A percentile compares a stretch with the other conserved stretches of the same genome.
Conservation (phyloP, 2,888 invertebrate species). For the Pseudococcus longispinus region DNA sequence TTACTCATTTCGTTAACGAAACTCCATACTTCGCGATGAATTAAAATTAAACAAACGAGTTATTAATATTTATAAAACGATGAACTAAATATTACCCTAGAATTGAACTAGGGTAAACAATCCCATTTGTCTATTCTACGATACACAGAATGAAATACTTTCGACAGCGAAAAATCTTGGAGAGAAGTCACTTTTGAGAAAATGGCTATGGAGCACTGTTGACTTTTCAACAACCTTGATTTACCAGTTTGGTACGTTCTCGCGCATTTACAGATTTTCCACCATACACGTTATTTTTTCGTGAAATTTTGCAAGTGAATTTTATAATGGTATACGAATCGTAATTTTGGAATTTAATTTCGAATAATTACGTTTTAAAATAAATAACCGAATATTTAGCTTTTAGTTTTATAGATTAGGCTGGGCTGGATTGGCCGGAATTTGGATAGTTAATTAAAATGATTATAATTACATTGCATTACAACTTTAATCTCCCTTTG, state of each 20-base stretch:
- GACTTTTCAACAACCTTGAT: constrained; percentile 9
- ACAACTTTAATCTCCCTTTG: too few species aligned
- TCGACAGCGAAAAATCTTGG: constrained; percentile 25
- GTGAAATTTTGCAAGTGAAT: too few species aligned
- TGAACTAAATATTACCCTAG: neutral
- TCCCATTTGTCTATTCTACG: constrained; percentile 9
- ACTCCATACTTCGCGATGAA: neutral
- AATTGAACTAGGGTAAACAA: constrained; percentile 14
- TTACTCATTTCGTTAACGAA: neutral
- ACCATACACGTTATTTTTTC: too few species aligned
- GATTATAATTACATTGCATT: too few species aligned
- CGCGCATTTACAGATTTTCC: too few species aligned
- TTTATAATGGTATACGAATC: too few species aligned
- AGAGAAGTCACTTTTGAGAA: constrained; percentile 30
- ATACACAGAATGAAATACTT: constrained; percentile 34
- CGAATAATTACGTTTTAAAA: too few species aligned
- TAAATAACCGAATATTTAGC: too few species aligned
- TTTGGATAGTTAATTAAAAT: too few species aligned
- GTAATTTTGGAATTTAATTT: too few species aligned
- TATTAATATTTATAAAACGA: neutral
- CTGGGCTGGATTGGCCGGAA: too few species aligned
- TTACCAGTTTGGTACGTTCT: neutral
- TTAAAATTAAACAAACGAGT: neutral
- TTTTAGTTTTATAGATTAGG: too few species aligned
- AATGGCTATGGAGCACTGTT: constrained; percentile 38